Conservation (phyloP, 2,797 vertebrate species). For the Tympanoctomys barrerae region DNA sequence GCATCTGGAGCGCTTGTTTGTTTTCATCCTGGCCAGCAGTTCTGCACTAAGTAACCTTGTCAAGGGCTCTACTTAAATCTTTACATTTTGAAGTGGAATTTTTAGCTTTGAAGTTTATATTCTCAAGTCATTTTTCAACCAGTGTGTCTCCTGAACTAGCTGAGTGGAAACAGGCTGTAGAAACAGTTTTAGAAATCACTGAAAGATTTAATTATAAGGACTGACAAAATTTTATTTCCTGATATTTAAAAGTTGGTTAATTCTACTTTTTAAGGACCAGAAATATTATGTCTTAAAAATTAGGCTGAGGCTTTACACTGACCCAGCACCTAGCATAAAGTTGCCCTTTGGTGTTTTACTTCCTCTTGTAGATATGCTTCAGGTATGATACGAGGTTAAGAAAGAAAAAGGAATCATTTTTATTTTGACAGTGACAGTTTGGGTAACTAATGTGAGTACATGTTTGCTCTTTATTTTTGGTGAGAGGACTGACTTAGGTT, state of each 20-base stretch:
- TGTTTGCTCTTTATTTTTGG: conserved; percentile 9
- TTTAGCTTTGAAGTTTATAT: conserved; percentile 72
- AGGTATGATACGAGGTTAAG: neutral
- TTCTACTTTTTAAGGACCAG: conserved; percentile 57
- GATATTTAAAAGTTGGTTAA: conserved; percentile 57
- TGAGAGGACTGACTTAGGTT: conserved; percentile 47
- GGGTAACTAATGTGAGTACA: conserved; percentile 16
- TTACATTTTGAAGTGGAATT: conserved; percentile 71
- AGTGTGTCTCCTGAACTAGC: conserved; percentile 61
- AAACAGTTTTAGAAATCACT: conserved; percentile 56
- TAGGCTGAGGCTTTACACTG: conserved; percentile 38
- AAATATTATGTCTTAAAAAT: conserved; percentile 61
- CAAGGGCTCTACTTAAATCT: conserved; percentile 70
- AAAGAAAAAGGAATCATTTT: conserved; percentile 31
- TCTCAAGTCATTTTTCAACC: conserved; percentile 72
- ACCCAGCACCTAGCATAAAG: neutral
- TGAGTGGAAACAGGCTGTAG: neutral
- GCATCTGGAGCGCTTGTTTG: conserved; percentile 45
- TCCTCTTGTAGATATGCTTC: conserved; percentile 54
- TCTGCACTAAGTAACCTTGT: conserved; percentile 76
- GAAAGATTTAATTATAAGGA: conserved; percentile 49
- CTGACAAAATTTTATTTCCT: conserved; percentile 63
- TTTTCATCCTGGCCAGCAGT: conserved; percentile 55
- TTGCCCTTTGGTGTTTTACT: conserved; percentile 42
- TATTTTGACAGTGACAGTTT: conserved; percentile 49